A percentile compares a stretch with the other conserved stretches of the same genome.
These are phyloP conservation scores for Trigoniulus corallinus DNA, from an alignment of 1,140 invertebrate species.

Conservation along the genomic window DNA sequence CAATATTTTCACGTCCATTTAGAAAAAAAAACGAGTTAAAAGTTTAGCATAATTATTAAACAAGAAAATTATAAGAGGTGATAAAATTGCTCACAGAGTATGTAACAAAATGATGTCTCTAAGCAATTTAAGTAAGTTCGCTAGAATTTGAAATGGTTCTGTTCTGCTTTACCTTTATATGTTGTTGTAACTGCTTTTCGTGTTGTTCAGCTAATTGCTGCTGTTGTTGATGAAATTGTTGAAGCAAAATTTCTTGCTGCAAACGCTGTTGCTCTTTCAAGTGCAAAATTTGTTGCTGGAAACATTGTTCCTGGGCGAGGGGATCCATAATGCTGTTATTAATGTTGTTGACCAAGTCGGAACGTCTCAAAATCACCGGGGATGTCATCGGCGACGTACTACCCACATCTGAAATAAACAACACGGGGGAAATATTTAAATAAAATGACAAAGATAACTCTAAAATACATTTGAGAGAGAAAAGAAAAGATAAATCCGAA, in stretches of 20 bases:
- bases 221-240: slow-evolving; percentile 73
- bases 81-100: slow-evolving; percentile 1
- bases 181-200: slow-evolving; percentile 70
- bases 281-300: slow-evolving; percentile 40
- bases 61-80: slow-evolving; percentile 9
- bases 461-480: too few species aligned
- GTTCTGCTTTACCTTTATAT: slow-evolving; percentile 66
- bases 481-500: too few species aligned
- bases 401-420: slow-evolving; percentile 42
- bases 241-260: slow-evolving; percentile 70
- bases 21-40: too few species aligned
- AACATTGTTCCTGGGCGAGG: slow-evolving; percentile 12
- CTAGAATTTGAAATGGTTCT: too few species aligned
- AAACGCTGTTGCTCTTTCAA: slow-evolving; percentile 79
- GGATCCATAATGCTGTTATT: slow-evolving; percentile 19
- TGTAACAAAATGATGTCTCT: too few species aligned
- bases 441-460: too few species aligned
- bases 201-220: slow-evolving; percentile 73
- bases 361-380: slow-evolving; percentile 32
- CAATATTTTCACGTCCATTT: too few species aligned
- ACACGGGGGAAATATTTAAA: too few species aligned
- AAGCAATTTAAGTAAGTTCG: too few species aligned
- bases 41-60: slow-evolving; percentile 21
- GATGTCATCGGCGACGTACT: slow-evolving; percentile 33
- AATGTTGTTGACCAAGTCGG: slow-evolving; percentile 23